Conservation (phyloP, 2,113 vertebrate species). For the Ptilonorhynchus violaceus region DNA sequence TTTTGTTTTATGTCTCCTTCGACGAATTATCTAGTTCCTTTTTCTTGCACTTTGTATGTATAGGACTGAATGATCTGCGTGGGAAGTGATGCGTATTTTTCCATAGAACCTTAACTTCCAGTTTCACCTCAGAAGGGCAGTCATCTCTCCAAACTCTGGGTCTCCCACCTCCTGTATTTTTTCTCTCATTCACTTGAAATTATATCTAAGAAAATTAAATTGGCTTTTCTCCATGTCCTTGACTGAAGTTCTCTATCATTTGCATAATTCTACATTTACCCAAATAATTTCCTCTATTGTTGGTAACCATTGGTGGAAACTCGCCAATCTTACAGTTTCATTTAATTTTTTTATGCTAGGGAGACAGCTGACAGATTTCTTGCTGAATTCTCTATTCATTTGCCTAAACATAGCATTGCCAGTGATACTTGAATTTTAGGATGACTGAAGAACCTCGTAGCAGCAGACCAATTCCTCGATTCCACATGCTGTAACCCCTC, state of each 20-base stretch:
- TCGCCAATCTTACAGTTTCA: slow-evolving; percentile 1
- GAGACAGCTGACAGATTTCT: slow-evolving; percentile 37
- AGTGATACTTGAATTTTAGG: background rate
- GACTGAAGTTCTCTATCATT: background rate
- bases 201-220: background rate
- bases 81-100: background rate
- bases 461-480: background rate
- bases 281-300: slow-evolving; percentile 13
- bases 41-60: background rate
- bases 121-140: background rate
- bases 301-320: background rate
- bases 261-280: background rate
- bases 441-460: background rate
- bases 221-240: background rate
- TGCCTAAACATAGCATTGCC: background rate
- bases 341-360: background rate
- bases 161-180: background rate
- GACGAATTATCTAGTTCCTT: background rate
- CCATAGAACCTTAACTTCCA: background rate
- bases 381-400: slow-evolving; percentile 3
- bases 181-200: background rate
- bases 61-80: background rate
- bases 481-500: background rate
- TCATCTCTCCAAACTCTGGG: background rate
- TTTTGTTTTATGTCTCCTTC: background rate